Percentiles rank a stretch among this genome's conserved stretches.
These are phyloP conservation scores for Mesitornis unicolor DNA, from an alignment of 2,113 vertebrate genomes.

Conservation along the genomic window DNA sequence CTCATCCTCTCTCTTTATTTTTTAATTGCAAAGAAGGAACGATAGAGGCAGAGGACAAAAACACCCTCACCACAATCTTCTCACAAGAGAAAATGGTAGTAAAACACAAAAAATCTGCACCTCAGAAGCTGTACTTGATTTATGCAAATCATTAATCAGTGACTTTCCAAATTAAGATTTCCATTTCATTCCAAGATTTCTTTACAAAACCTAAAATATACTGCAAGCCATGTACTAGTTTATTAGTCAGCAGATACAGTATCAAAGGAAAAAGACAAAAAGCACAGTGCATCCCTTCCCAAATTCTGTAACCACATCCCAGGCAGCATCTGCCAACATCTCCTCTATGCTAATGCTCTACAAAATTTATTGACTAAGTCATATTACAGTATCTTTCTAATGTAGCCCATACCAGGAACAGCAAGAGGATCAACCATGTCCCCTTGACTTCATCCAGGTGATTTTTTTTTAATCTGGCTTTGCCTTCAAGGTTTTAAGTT, in stretches of 20 bases:
- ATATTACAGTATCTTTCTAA: neutral
- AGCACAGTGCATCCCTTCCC: neutral
- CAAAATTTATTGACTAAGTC: neutral
- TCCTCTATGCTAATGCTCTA: neutral
- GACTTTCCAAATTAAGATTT: neutral
- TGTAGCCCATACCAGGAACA: accelerated
- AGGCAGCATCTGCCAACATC: neutral
- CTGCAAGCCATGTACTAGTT: neutral
- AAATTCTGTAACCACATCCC: neutral
- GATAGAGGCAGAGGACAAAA: neutral
- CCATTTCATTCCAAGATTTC: neutral
- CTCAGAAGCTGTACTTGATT: neutral
- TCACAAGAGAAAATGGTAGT: neutral
- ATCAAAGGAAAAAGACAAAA: neutral
- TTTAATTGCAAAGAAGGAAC: neutral
- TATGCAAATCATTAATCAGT: neutral
- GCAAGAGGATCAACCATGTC: neutral
- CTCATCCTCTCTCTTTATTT: neutral
- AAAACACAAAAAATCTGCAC: neutral
- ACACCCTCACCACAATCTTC: neutral
- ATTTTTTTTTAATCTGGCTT: neutral
- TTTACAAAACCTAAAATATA: neutral
- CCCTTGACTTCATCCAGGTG: neutral
- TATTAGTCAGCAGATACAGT: neutral
- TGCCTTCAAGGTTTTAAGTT: neutral